Base-by-base conservation (phyloP, 1,140 invertebrate genomes). In the Heliconius nattereri region DNA sequence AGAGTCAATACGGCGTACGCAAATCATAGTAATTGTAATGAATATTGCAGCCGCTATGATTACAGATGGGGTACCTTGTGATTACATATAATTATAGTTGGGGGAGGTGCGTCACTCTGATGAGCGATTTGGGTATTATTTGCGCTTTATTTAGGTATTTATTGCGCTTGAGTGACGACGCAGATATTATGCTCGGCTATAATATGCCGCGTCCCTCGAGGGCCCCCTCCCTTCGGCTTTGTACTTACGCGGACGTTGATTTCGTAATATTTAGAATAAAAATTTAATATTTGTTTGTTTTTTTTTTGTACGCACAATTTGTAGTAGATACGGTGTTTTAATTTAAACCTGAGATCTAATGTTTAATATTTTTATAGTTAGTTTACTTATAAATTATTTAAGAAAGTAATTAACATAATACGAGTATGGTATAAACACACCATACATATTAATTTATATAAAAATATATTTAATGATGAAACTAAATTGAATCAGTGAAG, bases 41-140 rank as follows among this genome's bases (percentile, higher is more conserved):
- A 90, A 89, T 89, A 84, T 85, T 81, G 86, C 85, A 86, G 83
- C 81, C 82, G 78, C 80, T 73, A 83, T 91, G 90, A 92, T 94
- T 92, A 94, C 86, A 91, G 85, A 89, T 83, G 88, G 87, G 89
- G 87, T 88, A 82, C 85, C 86, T 85, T 86, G 86, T 92, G 91
- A 94, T 94, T 93, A 92, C 87, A 89, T 88, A 93, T 93, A 93
- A 94, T 94, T 94, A 92, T 92, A 93, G 91, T 90, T 88, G 85
- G 89, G 91, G 87, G 84, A 89, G 84, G 76, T 83, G 85, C 81
- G 86, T 82, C 78, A 75, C 87, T 80, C 89, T 94, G 94, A 95
- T 94, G 94, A 94, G 94, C 94, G 94, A 94, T 95, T 95, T 94
- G 92, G 92, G 92, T 94, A 94, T 95, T 95, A 95, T 94, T 94